phyloP scores from a whole-genome alignment of 2,797 vertebrate genomes.

The Diglossa cyanea region DNA sequence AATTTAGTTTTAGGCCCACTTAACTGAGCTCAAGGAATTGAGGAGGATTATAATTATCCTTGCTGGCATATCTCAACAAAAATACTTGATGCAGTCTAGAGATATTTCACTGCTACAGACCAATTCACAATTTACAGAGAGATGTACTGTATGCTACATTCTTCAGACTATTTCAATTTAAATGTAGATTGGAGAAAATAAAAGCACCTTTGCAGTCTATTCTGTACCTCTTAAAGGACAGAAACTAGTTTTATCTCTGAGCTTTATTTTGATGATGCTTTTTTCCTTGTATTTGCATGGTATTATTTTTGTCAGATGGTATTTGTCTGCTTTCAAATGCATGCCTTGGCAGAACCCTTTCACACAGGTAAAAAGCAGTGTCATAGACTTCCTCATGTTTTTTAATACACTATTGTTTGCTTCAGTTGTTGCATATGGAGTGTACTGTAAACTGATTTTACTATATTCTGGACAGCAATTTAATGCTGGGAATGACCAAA shows the following conservation, averaged over 20 bases:
- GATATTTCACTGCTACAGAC: neutral
- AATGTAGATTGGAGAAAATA: constrained; percentile 14
- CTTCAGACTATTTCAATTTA: constrained; percentile 28
- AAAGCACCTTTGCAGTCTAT: neutral
- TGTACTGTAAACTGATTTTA: neutral
- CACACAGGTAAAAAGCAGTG: neutral
- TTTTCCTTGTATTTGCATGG: neutral
- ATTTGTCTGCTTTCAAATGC: constrained; percentile 11
- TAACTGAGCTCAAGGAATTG: neutral
- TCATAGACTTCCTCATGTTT: neutral
- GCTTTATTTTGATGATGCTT: neutral
- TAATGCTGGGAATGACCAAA: neutral
- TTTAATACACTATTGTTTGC: neutral
- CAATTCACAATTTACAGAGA: neutral
- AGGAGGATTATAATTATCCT: neutral
- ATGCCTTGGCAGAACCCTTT: neutral
- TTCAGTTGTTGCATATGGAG: neutral
- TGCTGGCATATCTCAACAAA: neutral
- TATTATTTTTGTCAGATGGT: constrained; percentile 12
- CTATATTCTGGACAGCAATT: neutral
- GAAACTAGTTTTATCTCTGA: constrained; percentile 7
- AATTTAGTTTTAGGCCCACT: neutral
- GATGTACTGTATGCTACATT: neutral
- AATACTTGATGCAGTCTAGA: neutral
- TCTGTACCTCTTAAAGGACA: neutral